Evolutionary conservation across 2,113 vertebrate genomes (phyloP).

Genomic region (Poicephalus meyeri): DNA sequence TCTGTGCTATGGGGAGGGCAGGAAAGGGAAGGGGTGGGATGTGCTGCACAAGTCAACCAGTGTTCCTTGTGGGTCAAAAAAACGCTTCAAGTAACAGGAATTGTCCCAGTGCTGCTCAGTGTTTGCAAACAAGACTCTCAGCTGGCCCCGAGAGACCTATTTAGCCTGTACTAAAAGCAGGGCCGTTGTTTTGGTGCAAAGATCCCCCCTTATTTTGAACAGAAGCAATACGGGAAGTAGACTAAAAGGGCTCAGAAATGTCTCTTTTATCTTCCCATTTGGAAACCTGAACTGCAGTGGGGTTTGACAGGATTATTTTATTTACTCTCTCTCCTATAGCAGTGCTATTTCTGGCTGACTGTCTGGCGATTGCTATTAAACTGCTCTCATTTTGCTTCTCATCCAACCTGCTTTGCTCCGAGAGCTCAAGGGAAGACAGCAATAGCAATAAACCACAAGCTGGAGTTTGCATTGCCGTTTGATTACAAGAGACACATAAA

Average conservation of each 20-base stretch:
- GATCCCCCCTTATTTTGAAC: not conserved
- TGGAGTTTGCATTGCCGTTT: not conserved
- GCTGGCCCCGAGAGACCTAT: not conserved
- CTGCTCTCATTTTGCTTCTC: slow-evolving; percentile 13
- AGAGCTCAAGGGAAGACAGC: slow-evolving; percentile 37
- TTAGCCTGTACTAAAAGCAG: not conserved
- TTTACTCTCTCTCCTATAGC: slow-evolving; percentile 10
- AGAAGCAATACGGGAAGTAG: not conserved
- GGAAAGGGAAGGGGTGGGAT: not conserved
- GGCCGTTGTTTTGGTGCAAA: not conserved
- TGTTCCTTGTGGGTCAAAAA: not conserved
- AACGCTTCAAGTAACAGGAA: not conserved
- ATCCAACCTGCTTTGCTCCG: not conserved
- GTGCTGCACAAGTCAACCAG: not conserved
- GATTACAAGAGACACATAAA: slow-evolving; percentile 27
- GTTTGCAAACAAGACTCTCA: slow-evolving; percentile 1
- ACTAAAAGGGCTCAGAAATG: not conserved
- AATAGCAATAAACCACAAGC: slow-evolving; percentile 22
- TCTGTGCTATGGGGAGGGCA: not conserved
- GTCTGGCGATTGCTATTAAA: not conserved
- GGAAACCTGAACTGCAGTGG: not conserved
- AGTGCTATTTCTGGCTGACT: slow-evolving; percentile 33
- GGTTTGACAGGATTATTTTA: slow-evolving; percentile 28
- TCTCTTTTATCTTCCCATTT: slow-evolving; percentile 33
- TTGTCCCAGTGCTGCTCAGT: not conserved